These are phyloP conservation scores for Eudorcas thomsonii DNA, from an alignment of 2,113 vertebrate species.

Conservation along the genomic window DNA sequence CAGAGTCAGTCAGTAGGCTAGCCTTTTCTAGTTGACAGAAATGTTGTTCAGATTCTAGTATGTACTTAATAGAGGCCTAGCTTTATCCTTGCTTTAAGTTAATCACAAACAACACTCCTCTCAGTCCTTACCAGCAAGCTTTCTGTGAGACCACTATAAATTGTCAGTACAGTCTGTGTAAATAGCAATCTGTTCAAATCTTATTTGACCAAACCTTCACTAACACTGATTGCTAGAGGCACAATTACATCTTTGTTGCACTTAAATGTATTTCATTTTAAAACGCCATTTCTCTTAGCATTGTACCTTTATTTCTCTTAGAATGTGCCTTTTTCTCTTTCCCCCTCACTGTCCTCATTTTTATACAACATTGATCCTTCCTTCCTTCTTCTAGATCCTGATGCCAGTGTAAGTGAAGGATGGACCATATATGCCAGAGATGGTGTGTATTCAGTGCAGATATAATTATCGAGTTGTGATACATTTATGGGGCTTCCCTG, in stretches of 20 bases:
- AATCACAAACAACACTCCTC: constrained; percentile 66
- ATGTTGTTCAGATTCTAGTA: constrained; percentile 58
- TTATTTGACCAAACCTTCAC: constrained; percentile 75
- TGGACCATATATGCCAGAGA: not conserved
- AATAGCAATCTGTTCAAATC: constrained; percentile 76
- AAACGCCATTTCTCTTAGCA: not conserved
- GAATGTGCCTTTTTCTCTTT: not conserved
- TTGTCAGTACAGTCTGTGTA: constrained; percentile 73
- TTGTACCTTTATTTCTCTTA: not conserved
- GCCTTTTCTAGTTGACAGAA: constrained; percentile 59
- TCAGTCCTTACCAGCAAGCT: constrained; percentile 62
- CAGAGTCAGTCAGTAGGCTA: constrained; percentile 33
- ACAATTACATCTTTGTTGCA: constrained; percentile 68
- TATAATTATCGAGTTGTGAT: not conserved
- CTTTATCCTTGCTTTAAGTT: constrained; percentile 76
- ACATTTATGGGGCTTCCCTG: not conserved
- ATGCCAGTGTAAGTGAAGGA: not conserved
- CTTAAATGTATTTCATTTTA: constrained; percentile 68
- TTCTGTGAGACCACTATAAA: constrained; percentile 70
- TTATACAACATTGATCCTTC: not conserved
- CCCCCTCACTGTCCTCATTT: not conserved
- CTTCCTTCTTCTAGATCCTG: not conserved
- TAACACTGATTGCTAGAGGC: constrained; percentile 73
- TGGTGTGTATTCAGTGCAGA: not conserved
- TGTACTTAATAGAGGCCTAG: constrained; percentile 67